Evolutionary conservation across 2,797 vertebrate species (phyloP).

Genomic region (Clarias laeviceps): DNA sequence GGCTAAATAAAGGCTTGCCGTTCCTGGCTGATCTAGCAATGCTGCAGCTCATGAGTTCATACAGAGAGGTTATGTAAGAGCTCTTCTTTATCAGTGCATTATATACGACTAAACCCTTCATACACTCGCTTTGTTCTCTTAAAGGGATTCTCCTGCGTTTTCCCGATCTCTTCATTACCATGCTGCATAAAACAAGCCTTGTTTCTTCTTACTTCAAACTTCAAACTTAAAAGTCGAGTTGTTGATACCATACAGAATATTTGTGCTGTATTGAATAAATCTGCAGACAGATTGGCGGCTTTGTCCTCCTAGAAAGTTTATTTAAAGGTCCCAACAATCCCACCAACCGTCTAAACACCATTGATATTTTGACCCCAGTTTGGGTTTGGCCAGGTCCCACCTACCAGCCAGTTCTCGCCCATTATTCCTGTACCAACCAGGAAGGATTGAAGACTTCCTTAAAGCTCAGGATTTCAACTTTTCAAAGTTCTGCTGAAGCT

Average conservation of each 20-base stretch:
- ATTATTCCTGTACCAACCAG: background rate
- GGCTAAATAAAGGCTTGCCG: constrained; percentile 43
- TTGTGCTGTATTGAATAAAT: background rate
- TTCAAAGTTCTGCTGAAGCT: background rate
- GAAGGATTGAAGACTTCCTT: background rate
- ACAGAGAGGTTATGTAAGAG: constrained; percentile 17
- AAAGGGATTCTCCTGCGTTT: background rate
- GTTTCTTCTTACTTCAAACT: background rate
- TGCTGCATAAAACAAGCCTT: too few species aligned
- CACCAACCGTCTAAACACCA: background rate
- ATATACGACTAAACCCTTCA: background rate
- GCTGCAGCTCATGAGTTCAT: constrained; percentile 2
- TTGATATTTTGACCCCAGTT: background rate
- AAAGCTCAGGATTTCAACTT: background rate
- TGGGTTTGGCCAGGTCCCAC: background rate
- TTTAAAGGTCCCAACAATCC: background rate
- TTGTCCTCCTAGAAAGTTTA: background rate
- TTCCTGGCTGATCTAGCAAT: constrained; percentile 55
- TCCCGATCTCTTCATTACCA: background rate
- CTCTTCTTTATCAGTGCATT: background rate
- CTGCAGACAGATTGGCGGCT: background rate
- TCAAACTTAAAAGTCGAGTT: background rate
- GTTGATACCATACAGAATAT: background rate
- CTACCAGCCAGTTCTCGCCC: background rate
- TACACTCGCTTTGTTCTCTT: constrained; percentile 27